Evolutionary conservation across 2,888 invertebrate species (phyloP), one percentile per base, ranked within the genome.

Genomic region (Gisinianus flammeolus): DNA sequence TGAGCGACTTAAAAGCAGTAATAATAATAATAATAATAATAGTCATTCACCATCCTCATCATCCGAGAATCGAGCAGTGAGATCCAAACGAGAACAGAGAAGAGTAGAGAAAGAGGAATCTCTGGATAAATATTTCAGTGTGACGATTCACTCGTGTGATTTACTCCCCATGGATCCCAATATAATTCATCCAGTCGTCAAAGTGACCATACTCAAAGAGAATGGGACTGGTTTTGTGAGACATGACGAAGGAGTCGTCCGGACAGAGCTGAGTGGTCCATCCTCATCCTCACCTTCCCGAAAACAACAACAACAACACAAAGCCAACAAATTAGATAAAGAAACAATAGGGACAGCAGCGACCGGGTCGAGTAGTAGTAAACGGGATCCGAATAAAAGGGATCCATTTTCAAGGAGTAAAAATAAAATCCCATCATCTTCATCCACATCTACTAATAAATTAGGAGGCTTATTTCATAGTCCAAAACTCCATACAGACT

Each of bases 131-230:
- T 87, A 90, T 69, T 86, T 90, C 56, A 89, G 89, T 2, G 86
- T 91, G 33, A 88, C 87, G 24, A 86, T 92, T 77, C 91, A 91
- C 85, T 87, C 88, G 80, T 89, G 90, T 10, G 91, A 92, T 86
- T 87, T 88, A 84, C 87, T 92, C 22, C 88, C 90, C 83, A 87
- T 90, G 70, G 90, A 91, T 86, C 89, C 90, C 78, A 86, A 89
- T 69, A 89, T 91, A 26, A 86, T 89, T 72, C 91, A 91, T 86
- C 92, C 92, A 0, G 88, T 91, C 84, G 90, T 92, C 10, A 89
- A 91, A 84, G 88, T 92, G 28, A 90, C 91, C 82, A 86, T 92
- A 8, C 87, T 92, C 33, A 88, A 78, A 28, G 82, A 84, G 76
- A 77, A 79, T 28, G 82, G 82, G 12, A 66, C 30, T 44, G 33